Evolutionary conservation across 2,797 vertebrate species (phyloP).

Genomic region (Pipistrellus kuhlii): DNA sequence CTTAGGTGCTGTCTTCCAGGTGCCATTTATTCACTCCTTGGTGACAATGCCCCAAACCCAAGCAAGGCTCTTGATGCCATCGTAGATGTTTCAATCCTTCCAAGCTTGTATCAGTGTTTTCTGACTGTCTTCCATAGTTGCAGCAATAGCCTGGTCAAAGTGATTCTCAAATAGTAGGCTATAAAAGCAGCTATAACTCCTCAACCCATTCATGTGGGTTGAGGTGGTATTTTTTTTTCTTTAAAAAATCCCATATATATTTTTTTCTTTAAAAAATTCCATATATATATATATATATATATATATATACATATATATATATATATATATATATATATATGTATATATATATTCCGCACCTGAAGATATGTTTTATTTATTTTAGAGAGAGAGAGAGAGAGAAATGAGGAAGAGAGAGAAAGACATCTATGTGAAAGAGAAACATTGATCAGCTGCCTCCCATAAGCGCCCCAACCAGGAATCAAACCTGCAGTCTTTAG

Average conservation of each 20-base stretch:
- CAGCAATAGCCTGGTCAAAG: background rate
- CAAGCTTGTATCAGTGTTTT: background rate
- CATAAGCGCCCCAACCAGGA: background rate
- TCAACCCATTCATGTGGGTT: background rate
- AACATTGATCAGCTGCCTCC: background rate
- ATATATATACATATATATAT: no score
- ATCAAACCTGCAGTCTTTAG: background rate
- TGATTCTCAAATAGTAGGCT: background rate
- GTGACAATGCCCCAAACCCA: background rate
- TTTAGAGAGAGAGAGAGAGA: background rate
- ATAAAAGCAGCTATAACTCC: background rate
- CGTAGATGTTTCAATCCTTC: background rate
- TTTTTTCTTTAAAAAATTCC: no score
- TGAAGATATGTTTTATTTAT: background rate
- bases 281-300: no score
- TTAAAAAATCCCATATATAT: no score
- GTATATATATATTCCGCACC: background rate
- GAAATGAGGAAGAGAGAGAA: no score
- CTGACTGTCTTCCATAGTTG: background rate
- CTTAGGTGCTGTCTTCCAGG: background rate
- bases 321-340: no score
- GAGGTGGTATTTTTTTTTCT: no score
- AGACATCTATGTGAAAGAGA: background rate
- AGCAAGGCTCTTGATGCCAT: background rate
- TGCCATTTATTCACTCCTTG: background rate